Conservation (phyloP, 2,113 vertebrate species). For the Cnemophilus loriae region DNA sequence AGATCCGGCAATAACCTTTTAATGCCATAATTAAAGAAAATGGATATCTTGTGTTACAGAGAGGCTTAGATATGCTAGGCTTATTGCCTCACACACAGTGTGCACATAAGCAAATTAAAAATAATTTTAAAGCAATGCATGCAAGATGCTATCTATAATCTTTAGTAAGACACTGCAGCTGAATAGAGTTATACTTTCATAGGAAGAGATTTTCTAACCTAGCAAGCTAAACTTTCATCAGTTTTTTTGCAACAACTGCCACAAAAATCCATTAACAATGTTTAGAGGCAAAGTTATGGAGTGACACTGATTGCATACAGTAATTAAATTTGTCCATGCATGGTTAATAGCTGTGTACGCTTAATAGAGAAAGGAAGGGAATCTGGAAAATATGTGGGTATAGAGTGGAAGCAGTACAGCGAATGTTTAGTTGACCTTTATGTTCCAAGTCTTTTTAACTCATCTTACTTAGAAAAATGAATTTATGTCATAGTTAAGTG, state of each 20-base stretch:
- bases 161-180: background rate
- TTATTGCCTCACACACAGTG: background rate
- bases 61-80: background rate
- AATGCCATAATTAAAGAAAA: background rate
- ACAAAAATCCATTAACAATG: background rate
- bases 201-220: background rate
- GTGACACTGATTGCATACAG: background rate
- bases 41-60: background rate
- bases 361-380: background rate
- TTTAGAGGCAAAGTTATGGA: conserved; percentile 3
- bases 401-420: background rate
- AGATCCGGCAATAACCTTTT: background rate
- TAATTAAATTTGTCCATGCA: conserved; percentile 26
- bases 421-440: background rate
- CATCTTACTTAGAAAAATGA: background rate
- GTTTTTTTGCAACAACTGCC: background rate
- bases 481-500: background rate
- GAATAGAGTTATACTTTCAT: background rate
- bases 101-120: background rate
- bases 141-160: background rate
- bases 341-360: background rate
- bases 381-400: background rate
- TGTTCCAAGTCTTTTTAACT: background rate
- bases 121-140: background rate
- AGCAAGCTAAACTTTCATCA: background rate